Conservation (phyloP, 2,113 vertebrate genomes). For the Gallinago paraguaiae region DNA sequence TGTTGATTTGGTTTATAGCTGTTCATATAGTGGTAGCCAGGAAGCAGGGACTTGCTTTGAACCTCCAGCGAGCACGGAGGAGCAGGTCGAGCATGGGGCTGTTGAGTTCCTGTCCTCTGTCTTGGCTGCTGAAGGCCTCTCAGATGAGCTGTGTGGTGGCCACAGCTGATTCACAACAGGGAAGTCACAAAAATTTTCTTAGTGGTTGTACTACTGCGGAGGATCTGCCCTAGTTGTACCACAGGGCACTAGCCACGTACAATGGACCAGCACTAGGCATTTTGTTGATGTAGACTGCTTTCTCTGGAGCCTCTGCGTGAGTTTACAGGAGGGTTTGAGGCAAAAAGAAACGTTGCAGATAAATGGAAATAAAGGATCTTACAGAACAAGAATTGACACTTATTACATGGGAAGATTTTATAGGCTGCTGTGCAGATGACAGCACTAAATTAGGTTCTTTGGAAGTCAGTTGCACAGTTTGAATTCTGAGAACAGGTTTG, state of each 20-base stretch:
- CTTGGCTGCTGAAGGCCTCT: neutral
- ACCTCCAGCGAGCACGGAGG: fast-evolving
- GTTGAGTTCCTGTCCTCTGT: neutral
- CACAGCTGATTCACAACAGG: neutral
- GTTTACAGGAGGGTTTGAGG: neutral
- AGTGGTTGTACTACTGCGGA: neutral
- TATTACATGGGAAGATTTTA: neutral
- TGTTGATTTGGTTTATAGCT: neutral
- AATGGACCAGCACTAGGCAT: fast-evolving
- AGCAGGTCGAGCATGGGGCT: neutral
- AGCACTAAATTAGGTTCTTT: neutral
- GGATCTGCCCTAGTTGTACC: neutral
- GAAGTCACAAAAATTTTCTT: neutral
- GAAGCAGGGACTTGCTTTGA: neutral
- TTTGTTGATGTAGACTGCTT: neutral
- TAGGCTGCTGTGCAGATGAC: neutral
- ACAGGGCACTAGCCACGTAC: neutral
- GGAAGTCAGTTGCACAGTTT: neutral
- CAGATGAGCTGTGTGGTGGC: neutral
- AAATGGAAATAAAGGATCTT: neutral
- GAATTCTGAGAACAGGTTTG: neutral
- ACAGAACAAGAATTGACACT: neutral
- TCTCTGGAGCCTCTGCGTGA: too few species aligned
- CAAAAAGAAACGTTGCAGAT: neutral
- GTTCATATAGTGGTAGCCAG: neutral